Evolutionary conservation across 1,140 invertebrate species (phyloP).

Genomic region (Arctopsyche grandis): DNA sequence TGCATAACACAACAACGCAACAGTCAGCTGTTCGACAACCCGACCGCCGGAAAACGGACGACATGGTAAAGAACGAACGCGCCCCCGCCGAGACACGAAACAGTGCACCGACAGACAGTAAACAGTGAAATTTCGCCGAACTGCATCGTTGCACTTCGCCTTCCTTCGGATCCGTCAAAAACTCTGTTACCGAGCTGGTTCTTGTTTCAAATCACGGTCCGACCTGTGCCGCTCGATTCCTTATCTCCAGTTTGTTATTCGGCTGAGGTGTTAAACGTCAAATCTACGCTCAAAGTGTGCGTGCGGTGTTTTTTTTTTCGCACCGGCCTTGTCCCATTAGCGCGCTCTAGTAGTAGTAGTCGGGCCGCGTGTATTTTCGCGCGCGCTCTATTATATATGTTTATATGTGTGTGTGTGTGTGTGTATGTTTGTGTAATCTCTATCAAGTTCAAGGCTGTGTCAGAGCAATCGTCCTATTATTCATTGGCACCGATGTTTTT

Average conservation of each 20-base stretch:
- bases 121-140: neutral
- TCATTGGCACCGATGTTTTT: slow-evolving; percentile 7
- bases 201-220: too few relatives aligned
- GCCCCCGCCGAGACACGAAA: neutral
- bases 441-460: slow-evolving; percentile 26
- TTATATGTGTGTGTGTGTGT: neutral
- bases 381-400: neutral
- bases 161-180: too few relatives aligned
- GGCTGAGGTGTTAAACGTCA: neutral
- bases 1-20: slow-evolving; percentile 13
- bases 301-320: neutral
- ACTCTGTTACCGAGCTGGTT: too few relatives aligned
- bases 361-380: neutral
- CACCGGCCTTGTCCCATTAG: slow-evolving; percentile 12
- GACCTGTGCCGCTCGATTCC: neutral
- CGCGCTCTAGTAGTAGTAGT: neutral
- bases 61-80: neutral
- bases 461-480: neutral
- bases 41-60: neutral
- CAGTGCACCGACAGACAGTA: neutral
- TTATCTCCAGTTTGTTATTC: neutral
- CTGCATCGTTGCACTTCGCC: neutral
- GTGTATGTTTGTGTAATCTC: neutral
- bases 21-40: neutral
- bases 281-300: neutral